Evolutionary conservation across 1,140 invertebrate genomes (phyloP).

Genomic region (Zeugodacus cucurbitae): DNA sequence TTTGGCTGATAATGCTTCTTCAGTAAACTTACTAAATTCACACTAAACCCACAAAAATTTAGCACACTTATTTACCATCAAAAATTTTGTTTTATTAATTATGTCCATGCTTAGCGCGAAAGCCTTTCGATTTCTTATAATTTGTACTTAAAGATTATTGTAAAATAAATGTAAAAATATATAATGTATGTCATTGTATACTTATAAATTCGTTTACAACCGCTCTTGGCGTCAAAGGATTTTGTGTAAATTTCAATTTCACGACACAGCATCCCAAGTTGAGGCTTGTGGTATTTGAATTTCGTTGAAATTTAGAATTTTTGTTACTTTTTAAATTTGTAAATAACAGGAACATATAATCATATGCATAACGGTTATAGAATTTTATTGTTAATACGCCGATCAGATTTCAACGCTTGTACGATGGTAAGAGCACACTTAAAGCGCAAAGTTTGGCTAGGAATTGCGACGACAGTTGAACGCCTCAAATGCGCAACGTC

Average conservation of each 20-base stretch:
- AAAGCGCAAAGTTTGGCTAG: background rate
- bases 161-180: constrained; percentile 31
- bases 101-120: background rate
- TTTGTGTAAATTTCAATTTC: background rate
- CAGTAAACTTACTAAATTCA: background rate
- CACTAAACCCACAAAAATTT: background rate
- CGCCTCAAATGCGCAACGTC: background rate
- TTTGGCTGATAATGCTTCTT: background rate
- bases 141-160: background rate
- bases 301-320: constrained; percentile 17
- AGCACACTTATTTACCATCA: background rate
- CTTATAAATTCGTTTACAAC: constrained; percentile 1
- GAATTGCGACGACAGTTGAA: background rate
- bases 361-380: background rate
- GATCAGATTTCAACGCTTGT: background rate
- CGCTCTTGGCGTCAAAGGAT: background rate
- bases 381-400: background rate
- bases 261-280: background rate
- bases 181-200: constrained; percentile 4
- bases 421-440: background rate
- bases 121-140: background rate
- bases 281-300: background rate
- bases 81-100: constrained; percentile 36
- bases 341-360: background rate
- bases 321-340: constrained; percentile 5